Conservation (phyloP, 2,888 invertebrate species). For the Tiliacea aurago region DNA sequence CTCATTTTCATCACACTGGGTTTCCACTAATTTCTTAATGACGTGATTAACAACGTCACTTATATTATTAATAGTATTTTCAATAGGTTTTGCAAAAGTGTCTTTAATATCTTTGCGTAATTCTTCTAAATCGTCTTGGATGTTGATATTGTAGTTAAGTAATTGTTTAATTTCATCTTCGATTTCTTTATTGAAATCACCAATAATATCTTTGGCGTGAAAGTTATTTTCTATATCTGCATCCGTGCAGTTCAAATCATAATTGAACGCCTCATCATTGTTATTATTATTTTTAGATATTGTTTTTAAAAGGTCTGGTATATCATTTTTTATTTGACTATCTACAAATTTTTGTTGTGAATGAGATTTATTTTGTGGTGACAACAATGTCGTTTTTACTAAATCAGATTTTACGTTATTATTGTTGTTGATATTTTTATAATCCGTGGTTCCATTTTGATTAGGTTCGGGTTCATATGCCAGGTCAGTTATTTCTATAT, state of each 20-base stretch:
- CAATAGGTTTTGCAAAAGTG: conserved; percentile 87
- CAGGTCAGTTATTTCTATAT: conserved; percentile 83
- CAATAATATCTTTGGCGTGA: conserved; percentile 88
- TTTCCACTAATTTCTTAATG: conserved; percentile 87
- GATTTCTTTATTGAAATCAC: conserved; percentile 91
- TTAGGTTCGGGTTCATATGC: conserved; percentile 75
- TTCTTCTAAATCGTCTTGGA: conserved; percentile 87
- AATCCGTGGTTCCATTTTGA: conserved; percentile 71
- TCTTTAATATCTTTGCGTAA: conserved; percentile 88
- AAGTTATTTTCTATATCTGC: conserved; percentile 88
- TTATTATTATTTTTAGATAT: conserved; percentile 84
- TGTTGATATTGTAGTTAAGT: conserved; percentile 86
- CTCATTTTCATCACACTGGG: conserved; percentile 76
- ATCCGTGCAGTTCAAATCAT: conserved; percentile 79
- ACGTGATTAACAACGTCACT: conserved; percentile 89
- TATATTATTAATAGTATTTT: conserved; percentile 88
- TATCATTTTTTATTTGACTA: conserved; percentile 77
- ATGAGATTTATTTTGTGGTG: conserved; percentile 63
- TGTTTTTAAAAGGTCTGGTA: conserved; percentile 87
- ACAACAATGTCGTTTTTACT: conserved; percentile 65
- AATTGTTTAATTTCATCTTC: conserved; percentile 90
- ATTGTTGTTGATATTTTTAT: conserved; percentile 83
- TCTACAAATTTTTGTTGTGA: conserved; percentile 68
- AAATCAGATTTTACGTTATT: conserved; percentile 75
- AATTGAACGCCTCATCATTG: conserved; percentile 72